Evolutionary conservation across 2,888 invertebrate genomes (phyloP).

Genomic region (Acheta domesticus): DNA sequence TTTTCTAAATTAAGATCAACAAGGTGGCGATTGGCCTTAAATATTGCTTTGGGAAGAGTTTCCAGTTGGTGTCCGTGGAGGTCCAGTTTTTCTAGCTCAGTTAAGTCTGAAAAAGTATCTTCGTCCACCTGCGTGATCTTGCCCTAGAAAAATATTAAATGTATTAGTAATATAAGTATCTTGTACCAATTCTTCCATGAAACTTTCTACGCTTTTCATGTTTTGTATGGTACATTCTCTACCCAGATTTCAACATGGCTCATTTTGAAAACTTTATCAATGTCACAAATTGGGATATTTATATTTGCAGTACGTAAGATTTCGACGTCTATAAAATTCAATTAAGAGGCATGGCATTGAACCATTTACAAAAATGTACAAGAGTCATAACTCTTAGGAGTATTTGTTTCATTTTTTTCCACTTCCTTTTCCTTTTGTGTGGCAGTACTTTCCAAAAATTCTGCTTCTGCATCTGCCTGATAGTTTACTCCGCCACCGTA

Average conservation of each 20-base stretch:
- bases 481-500: too few relatives aligned
- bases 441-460: too few relatives aligned
- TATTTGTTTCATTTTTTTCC: too few relatives aligned
- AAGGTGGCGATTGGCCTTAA: not conserved
- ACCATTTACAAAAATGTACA: too few relatives aligned
- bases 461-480: too few relatives aligned
- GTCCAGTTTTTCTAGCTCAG: not conserved
- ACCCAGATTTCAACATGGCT: not conserved
- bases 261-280: too few relatives aligned
- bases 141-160: not conserved
- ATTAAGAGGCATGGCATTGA: too few relatives aligned
- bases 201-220: not conserved
- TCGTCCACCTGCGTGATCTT: not conserved
- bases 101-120: not conserved
- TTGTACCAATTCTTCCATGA: not conserved
- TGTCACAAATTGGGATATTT: too few relatives aligned
- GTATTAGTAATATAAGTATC: not conserved
- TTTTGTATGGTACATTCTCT: not conserved
- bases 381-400: too few relatives aligned
- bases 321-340: too few relatives aligned
- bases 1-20: not conserved
- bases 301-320: too few relatives aligned
- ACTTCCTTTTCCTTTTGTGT: too few relatives aligned
- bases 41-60: slow-evolving; percentile 5
- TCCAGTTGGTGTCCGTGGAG: not conserved